Evolutionary conservation across 1,140 invertebrate species (phyloP).

Genomic region (Drosophila ercepeae): DNA sequence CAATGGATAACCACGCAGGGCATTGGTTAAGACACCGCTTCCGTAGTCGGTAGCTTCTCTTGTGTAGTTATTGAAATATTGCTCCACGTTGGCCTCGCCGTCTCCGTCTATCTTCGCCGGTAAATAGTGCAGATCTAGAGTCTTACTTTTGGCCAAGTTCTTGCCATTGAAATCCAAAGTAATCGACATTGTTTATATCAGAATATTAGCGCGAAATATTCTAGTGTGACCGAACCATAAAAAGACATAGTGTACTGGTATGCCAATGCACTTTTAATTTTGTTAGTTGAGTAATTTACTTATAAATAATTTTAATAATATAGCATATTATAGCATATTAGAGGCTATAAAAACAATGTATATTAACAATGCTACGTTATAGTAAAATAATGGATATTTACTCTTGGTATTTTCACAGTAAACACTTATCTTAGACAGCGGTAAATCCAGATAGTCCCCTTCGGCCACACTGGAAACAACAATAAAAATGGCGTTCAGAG

Average conservation of each 20-base stretch:
- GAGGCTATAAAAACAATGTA: too few relatives aligned
- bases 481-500: slow-evolving; percentile 62
- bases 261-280: too few relatives aligned
- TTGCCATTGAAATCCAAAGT: slow-evolving; percentile 85
- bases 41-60: slow-evolving; percentile 80
- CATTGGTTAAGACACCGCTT: slow-evolving; percentile 83
- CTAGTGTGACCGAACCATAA: background rate
- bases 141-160: slow-evolving; percentile 79
- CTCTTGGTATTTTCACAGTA: background rate
- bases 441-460: background rate
- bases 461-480: slow-evolving; percentile 33
- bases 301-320: too few relatives aligned
- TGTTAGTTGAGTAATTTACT: too few relatives aligned
- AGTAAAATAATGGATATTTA: too few relatives aligned
- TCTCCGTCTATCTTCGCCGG: slow-evolving; percentile 90
- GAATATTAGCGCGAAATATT: slow-evolving; percentile 1
- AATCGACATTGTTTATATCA: slow-evolving; percentile 83
- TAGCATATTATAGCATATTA: too few relatives aligned
- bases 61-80: slow-evolving; percentile 88
- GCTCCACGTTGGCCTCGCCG: slow-evolving; percentile 88
- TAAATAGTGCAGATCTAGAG: slow-evolving; percentile 87
- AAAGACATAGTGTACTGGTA: too few relatives aligned
- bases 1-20: slow-evolving; percentile 88
- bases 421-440: background rate
- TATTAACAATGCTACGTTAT: too few relatives aligned